These are phyloP conservation scores for Crotalus horridus DNA, from an alignment of 2,113 vertebrate genomes.

Conservation along the genomic window DNA sequence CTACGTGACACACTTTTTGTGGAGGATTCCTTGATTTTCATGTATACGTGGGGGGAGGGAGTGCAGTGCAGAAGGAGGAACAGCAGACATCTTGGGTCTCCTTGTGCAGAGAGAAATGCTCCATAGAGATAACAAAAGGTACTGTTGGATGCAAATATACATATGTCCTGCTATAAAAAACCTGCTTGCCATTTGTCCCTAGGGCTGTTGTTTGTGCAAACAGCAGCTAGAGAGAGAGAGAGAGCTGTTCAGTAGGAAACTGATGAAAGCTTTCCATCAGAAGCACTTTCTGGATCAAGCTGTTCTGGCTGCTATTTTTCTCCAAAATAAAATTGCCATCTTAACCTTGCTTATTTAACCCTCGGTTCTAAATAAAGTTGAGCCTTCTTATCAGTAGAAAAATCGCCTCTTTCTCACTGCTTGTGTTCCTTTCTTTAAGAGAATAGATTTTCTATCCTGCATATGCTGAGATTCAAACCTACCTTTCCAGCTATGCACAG, in stretches of 20 bases:
- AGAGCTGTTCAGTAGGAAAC: not conserved
- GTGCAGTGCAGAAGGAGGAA: not conserved
- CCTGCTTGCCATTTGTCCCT: not conserved
- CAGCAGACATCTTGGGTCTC: not conserved
- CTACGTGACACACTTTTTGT: not conserved
- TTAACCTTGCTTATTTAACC: not conserved
- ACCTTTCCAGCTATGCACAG: not conserved
- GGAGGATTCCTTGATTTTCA: not conserved
- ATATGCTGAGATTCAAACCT: not conserved
- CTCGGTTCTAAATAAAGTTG: not conserved
- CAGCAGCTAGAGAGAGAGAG: not conserved
- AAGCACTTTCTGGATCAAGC: not conserved
- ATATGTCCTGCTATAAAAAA: not conserved
- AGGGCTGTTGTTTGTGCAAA: not conserved
- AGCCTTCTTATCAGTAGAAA: not conserved
- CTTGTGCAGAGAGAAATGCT: not conserved
- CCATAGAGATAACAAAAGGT: not conserved
- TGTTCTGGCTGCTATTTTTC: not conserved
- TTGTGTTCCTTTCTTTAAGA: not conserved
- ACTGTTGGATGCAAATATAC: not conserved
- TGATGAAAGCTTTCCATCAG: no score
- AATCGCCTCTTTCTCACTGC: not conserved
- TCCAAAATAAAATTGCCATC: not conserved
- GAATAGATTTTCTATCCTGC: not conserved
- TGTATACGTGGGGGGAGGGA: not conserved